Conservation (phyloP, 1,140 invertebrate species). For the Drosophila ercepeae region DNA sequence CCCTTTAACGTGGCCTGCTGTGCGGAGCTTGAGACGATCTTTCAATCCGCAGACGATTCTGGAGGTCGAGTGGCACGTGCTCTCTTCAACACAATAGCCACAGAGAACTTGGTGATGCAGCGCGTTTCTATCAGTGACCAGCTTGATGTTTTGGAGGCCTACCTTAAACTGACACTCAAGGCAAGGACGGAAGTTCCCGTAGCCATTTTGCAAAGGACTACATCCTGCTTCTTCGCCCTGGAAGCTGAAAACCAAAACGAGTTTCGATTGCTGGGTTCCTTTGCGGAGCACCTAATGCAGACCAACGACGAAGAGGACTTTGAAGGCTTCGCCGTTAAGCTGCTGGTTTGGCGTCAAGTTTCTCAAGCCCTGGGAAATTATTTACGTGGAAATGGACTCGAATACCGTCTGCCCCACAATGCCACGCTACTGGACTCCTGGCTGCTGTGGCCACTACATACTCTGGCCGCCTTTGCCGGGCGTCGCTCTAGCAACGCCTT, state of each 20-base stretch:
- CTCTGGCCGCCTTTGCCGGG: slow-evolving; percentile 62
- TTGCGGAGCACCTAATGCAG: slow-evolving; percentile 60
- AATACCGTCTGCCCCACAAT: slow-evolving; percentile 57
- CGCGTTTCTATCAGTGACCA: slow-evolving; percentile 36
- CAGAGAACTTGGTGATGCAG: slow-evolving; percentile 16
- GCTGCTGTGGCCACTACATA: slow-evolving; percentile 73
- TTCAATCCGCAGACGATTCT: neutral
- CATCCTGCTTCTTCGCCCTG: slow-evolving; percentile 41
- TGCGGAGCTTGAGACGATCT: slow-evolving; percentile 38
- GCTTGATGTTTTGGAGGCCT: slow-evolving; percentile 55
- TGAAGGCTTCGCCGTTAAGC: slow-evolving; percentile 62
- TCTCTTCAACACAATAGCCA: slow-evolving; percentile 61
- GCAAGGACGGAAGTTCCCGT: slow-evolving; percentile 46
- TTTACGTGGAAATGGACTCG: slow-evolving; percentile 59
- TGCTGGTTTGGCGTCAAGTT: slow-evolving; percentile 65
- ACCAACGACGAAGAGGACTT: slow-evolving; percentile 72
- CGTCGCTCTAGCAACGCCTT: slow-evolving; percentile 48
- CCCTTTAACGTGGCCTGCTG: slow-evolving; percentile 53
- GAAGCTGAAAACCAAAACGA: slow-evolving; percentile 43
- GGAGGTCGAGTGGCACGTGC: slow-evolving; percentile 46
- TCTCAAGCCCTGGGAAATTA: slow-evolving; percentile 47
- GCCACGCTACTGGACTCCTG: slow-evolving; percentile 59
- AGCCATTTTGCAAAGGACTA: slow-evolving; percentile 58
- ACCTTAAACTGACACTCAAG: slow-evolving; percentile 52
- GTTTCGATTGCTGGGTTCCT: slow-evolving; percentile 46